Evolutionary conservation across 2,797 vertebrate species (phyloP).

Genomic region (Platalea minor): DNA sequence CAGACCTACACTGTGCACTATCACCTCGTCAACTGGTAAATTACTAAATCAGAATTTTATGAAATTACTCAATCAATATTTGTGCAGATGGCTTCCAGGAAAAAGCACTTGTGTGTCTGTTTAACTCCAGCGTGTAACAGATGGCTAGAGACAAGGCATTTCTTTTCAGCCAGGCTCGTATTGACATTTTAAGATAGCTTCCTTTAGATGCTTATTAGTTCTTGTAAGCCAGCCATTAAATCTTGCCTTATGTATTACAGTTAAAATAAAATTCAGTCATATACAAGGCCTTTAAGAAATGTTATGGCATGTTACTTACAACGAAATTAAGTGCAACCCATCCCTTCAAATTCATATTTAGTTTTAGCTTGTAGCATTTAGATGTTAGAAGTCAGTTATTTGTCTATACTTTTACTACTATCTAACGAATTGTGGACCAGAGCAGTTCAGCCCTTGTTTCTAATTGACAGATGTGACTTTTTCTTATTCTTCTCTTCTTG

Average conservation of each 20-base stretch:
- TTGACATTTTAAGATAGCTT: slow-evolving; percentile 41
- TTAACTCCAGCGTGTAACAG: slow-evolving; percentile 43
- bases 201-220: slow-evolving; percentile 31
- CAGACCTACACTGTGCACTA: slow-evolving; percentile 44
- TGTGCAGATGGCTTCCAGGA: slow-evolving; percentile 71
- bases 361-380: background rate
- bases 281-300: background rate
- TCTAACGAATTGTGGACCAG: background rate
- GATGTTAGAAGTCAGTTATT: background rate
- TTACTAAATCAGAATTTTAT: slow-evolving; percentile 60
- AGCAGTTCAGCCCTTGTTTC: background rate
- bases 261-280: slow-evolving; percentile 21
- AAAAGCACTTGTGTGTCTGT: slow-evolving; percentile 51
- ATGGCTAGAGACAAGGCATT: slow-evolving; percentile 33
- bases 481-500: background rate
- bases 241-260: background rate
- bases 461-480: background rate
- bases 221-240: slow-evolving; percentile 28
- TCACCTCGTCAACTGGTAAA: slow-evolving; percentile 48
- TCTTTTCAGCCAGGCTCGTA: slow-evolving; percentile 24
- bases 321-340: background rate
- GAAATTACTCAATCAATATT: slow-evolving; percentile 62
- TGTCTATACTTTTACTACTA: background rate
- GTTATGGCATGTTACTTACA: background rate
- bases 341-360: background rate